Evolutionary conservation across 2,888 invertebrate genomes (phyloP).

Genomic region (Altica lythri): DNA sequence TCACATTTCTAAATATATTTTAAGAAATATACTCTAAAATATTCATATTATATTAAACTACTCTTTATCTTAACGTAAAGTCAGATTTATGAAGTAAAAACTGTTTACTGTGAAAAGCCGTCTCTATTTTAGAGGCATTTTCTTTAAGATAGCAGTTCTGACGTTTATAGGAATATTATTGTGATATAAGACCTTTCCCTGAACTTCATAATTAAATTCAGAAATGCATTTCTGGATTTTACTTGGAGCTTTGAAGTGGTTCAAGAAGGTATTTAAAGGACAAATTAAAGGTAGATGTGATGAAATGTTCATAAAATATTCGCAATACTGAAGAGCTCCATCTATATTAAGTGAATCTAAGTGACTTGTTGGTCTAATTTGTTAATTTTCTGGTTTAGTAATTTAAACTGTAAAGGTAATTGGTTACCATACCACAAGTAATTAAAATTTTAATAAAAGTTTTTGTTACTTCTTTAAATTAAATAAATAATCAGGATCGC

Average conservation of each 20-base stretch:
- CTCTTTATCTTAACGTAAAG: no score
- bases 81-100: not conserved
- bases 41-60: no score
- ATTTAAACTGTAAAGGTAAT: no score
- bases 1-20: no score
- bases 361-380: no score
- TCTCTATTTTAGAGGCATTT: not conserved
- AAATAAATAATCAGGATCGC: no score
- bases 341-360: no score
- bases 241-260: slow-evolving; percentile 14
- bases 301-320: slow-evolving; percentile 12
- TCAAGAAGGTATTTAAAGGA: slow-evolving; percentile 6
- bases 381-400: no score
- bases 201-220: slow-evolving; percentile 19
- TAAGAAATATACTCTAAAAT: no score
- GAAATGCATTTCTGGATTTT: slow-evolving; percentile 18
- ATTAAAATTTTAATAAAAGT: no score
- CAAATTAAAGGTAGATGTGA: slow-evolving; percentile 10
- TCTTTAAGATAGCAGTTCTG: slow-evolving; percentile 6
- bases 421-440: no score
- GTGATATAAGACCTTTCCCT: slow-evolving; percentile 5
- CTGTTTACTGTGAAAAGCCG: not conserved
- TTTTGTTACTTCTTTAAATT: no score
- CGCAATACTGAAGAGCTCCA: not conserved
- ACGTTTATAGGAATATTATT: slow-evolving; percentile 18